These are phyloP conservation scores for Moxostoma hubbsi DNA, from an alignment of 2,797 vertebrate genomes.

Conservation along the genomic window DNA sequence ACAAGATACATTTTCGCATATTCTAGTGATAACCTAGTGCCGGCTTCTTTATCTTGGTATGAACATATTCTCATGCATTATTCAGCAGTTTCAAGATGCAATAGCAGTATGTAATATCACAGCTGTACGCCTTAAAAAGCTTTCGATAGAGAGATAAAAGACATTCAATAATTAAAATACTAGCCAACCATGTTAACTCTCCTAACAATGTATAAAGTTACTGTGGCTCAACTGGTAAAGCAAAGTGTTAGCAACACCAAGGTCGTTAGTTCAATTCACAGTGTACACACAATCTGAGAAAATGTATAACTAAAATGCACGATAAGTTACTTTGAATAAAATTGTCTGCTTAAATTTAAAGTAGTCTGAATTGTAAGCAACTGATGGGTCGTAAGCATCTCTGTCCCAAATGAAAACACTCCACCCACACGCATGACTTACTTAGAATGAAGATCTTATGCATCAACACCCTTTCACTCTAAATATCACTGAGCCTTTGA, in stretches of 20 bases:
- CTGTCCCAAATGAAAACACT: neutral
- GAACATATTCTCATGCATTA: constrained; percentile 41
- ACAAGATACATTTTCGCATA: constrained; percentile 42
- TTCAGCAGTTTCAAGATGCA: constrained; percentile 38
- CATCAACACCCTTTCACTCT: constrained; percentile 6
- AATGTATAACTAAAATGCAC: too few species aligned
- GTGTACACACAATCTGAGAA: too few species aligned
- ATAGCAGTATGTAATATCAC: constrained; percentile 3
- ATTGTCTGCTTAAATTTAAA: too few species aligned
- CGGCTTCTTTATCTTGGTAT: constrained; percentile 32
- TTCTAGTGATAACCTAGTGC: constrained; percentile 39
- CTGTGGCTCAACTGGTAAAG: too few species aligned
- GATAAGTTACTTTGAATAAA: too few species aligned
- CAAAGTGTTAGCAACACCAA: too few species aligned
- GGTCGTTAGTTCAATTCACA: too few species aligned
- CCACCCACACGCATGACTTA: neutral
- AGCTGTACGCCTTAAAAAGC: constrained; percentile 22
- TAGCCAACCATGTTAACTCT: neutral
- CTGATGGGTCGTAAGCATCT: neutral
- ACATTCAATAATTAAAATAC: neutral
- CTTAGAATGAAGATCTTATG: neutral
- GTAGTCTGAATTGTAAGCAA: constrained; percentile 7
- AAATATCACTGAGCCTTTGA: neutral
- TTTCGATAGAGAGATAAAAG: constrained; percentile 8
- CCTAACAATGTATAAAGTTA: too few species aligned